A percentile compares a stretch with the other conserved stretches of the same genome.
phyloP scores from a whole-genome alignment of 2,888 invertebrate genomes.

The Melanotus villosus region DNA sequence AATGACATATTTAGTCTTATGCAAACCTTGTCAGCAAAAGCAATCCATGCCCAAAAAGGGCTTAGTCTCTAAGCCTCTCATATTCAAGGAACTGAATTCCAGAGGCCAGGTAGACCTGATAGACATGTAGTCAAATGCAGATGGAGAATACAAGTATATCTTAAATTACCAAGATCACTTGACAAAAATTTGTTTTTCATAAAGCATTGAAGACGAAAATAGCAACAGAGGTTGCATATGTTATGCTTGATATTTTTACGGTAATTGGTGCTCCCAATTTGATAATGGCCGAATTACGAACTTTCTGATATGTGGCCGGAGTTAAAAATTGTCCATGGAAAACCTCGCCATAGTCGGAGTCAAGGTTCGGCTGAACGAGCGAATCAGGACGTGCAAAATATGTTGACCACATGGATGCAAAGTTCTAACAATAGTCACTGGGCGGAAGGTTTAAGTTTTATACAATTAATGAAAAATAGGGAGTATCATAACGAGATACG shows the following conservation, averaged over 20 bases:
- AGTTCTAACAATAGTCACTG: too few species aligned
- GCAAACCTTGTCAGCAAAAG: not conserved
- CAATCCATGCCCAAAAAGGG: too few species aligned
- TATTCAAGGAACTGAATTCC: not conserved
- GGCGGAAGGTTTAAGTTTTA: too few species aligned
- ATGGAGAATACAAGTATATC: not conserved
- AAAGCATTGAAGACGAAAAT: not conserved
- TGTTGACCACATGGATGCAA: not conserved
- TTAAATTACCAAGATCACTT: conserved; percentile 6
- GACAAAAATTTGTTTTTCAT: not conserved
- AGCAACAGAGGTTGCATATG: conserved; percentile 6
- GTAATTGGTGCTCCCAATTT: conserved; percentile 1
- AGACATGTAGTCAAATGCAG: not conserved
- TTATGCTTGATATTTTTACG: conserved; percentile 4
- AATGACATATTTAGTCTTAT: not conserved
- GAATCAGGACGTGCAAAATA: not conserved
- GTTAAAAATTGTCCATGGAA: conserved; percentile 11
- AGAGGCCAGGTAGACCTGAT: conserved; percentile 8
- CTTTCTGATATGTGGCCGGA: not conserved
- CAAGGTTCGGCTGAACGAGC: not conserved
- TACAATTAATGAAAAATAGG: too few species aligned
- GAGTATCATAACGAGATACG: too few species aligned
- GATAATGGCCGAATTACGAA: not conserved
- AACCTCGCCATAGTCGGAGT: not conserved
- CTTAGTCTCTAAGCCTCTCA: not conserved